Conservation (phyloP, 2,888 invertebrate genomes). For the Phoronis australis region DNA sequence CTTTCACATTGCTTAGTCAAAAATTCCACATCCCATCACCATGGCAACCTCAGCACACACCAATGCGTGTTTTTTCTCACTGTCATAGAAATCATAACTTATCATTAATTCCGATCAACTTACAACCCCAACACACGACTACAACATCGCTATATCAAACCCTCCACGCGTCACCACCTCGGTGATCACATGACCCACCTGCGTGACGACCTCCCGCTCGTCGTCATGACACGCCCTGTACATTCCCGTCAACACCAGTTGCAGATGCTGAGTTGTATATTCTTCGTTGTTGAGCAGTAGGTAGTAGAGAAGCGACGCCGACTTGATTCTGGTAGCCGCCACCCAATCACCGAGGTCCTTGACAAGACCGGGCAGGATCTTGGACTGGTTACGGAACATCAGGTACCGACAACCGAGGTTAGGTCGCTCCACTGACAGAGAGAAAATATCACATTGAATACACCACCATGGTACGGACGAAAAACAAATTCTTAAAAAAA, state of each 20-base stretch:
- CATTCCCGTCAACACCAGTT: conserved; percentile 60
- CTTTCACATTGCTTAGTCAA: no score
- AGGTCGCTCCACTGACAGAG: conserved; percentile 65
- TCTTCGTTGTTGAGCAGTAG: conserved; percentile 70
- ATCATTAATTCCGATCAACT: no score
- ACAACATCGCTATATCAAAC: no score
- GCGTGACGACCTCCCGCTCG: conserved; percentile 59
- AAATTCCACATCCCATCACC: no score
- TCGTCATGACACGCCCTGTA: conserved; percentile 66
- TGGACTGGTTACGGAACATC: conserved; percentile 67
- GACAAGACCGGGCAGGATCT: conserved; percentile 65
- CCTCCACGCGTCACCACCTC: no score
- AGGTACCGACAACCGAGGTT: conserved; percentile 79
- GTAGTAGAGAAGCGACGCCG: conserved; percentile 69
- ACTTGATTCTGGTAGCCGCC: conserved; percentile 64
- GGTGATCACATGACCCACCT: conserved; percentile 45
- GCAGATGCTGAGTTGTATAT: conserved; percentile 64
- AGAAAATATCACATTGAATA: no score
- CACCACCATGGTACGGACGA: no score
- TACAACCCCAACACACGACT: no score
- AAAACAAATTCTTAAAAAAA: no score
- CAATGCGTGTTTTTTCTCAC: no score
- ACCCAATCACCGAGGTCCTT: conserved; percentile 76
- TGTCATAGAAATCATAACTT: no score
- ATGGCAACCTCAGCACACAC: no score